These are phyloP conservation scores for Solea senegalensis DNA, from an alignment of 2,113 vertebrate genomes.

Conservation along the genomic window DNA sequence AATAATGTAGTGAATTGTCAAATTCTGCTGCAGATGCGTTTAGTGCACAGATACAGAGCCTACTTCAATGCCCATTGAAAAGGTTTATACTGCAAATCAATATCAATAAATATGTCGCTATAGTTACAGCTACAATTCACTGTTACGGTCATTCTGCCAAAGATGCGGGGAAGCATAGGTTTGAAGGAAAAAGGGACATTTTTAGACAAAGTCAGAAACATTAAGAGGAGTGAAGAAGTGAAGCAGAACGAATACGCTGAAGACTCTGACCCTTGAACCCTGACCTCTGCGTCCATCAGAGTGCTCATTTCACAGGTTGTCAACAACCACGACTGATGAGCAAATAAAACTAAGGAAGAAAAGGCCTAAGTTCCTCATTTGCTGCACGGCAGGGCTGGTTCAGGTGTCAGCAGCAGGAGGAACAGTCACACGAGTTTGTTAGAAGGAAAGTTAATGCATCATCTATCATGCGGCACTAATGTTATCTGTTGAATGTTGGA, in stretches of 20 bases:
- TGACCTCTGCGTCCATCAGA: constrained; percentile 67
- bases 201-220: constrained; percentile 56
- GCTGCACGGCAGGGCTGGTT: constrained; percentile 21
- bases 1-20: neutral
- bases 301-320: constrained; percentile 59
- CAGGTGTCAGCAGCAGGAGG: constrained; percentile 28
- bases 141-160: constrained; percentile 58
- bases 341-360: constrained; percentile 39
- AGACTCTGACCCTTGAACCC: constrained; percentile 71
- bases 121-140: constrained; percentile 30
- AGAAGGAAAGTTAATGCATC: constrained; percentile 56
- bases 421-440: constrained; percentile 26
- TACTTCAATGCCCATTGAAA: constrained; percentile 21
- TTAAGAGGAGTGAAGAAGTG: constrained; percentile 59
- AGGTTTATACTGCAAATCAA: constrained; percentile 37
- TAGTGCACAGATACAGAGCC: constrained; percentile 8
- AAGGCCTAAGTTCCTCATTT: constrained; percentile 20
- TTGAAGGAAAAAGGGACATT: constrained; percentile 38
- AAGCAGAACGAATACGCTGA: constrained; percentile 52
- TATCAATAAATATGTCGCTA: constrained; percentile 44
- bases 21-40: constrained; percentile 10
- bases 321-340: constrained; percentile 64
- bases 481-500: constrained; percentile 41
- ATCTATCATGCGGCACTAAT: constrained; percentile 67
- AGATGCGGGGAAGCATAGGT: constrained; percentile 48